phyloP scores from a whole-genome alignment of 2,797 vertebrate genomes.

The Sebastes minor region DNA sequence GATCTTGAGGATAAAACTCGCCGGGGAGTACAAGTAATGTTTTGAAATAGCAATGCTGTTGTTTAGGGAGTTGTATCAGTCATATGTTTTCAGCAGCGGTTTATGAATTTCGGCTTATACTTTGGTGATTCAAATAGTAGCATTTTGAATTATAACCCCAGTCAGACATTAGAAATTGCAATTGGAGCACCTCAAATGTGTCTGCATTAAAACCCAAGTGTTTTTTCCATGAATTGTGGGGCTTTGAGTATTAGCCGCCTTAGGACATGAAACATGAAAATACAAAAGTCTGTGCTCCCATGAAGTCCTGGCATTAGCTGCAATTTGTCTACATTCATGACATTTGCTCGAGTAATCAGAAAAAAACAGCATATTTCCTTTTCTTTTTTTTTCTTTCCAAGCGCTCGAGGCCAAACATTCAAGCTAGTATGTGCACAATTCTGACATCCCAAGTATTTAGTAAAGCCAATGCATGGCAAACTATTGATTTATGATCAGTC shows the following conservation, averaged over 20 bases:
- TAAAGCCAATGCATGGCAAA: constrained; percentile 39
- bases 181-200: not conserved
- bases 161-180: not conserved
- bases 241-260: not conserved
- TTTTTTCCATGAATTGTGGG: not conserved
- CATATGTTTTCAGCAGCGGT: not conserved
- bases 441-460: constrained; percentile 49
- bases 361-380: not conserved
- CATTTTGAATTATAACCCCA: not conserved
- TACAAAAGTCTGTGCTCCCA: not conserved
- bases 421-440: constrained; percentile 10
- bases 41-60: not conserved
- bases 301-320: not conserved
- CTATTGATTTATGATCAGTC: constrained; percentile 61
- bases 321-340: constrained; percentile 17
- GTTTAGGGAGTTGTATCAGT: not conserved
- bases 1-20: not conserved
- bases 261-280: constrained; percentile 3
- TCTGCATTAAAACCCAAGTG: not conserved
- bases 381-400: constrained; percentile 18
- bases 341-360: constrained; percentile 34
- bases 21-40: no score
- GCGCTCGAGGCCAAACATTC: constrained; percentile 18
- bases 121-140: not conserved
- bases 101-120: not conserved